These are phyloP conservation scores for Echeneis naucrates DNA, from an alignment of 2,797 vertebrate species.

Conservation along the genomic window DNA sequence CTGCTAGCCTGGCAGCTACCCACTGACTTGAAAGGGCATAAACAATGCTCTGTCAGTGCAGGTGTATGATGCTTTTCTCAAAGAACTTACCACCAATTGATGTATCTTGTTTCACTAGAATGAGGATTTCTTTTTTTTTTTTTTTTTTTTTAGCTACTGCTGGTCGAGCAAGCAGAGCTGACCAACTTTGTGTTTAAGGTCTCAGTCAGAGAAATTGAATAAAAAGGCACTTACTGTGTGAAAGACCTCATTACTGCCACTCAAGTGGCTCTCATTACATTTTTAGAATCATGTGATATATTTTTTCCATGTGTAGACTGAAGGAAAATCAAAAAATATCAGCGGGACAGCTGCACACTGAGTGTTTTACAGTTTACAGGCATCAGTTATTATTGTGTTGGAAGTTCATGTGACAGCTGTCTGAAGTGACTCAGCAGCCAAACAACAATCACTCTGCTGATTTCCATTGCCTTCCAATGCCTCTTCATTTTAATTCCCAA, in stretches of 20 bases:
- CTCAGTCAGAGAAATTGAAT: background rate
- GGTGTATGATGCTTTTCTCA: background rate
- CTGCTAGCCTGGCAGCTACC: background rate
- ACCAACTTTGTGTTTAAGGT: background rate
- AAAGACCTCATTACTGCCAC: background rate
- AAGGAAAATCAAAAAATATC: background rate
- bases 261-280: background rate
- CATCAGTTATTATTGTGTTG: constrained; percentile 10
- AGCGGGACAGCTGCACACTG: background rate
- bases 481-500: constrained; percentile 25
- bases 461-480: constrained; percentile 9
- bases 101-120: constrained; percentile 2
- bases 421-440: constrained; percentile 35
- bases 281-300: background rate
- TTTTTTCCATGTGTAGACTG: background rate
- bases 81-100: background rate
- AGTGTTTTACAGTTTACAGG: background rate
- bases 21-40: background rate
- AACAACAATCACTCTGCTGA: constrained; percentile 37
- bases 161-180: background rate
- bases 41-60: background rate
- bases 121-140: no score
- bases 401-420: constrained; percentile 29
- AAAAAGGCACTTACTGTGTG: background rate
- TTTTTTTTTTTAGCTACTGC: no score